Conservation (phyloP, 2,888 invertebrate species). For the Eumerus sabulonum region DNA sequence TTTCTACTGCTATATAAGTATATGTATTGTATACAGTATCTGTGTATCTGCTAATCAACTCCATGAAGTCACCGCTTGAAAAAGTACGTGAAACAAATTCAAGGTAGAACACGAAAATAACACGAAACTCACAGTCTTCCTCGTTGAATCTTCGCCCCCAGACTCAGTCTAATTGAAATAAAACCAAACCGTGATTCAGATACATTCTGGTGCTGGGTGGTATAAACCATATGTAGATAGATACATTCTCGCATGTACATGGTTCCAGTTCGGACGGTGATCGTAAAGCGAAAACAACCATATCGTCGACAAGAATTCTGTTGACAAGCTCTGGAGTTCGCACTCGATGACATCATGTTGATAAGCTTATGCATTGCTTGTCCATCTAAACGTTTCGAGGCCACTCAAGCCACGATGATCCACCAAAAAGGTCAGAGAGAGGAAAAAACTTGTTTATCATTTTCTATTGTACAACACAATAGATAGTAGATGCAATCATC, state of each 20-base stretch:
- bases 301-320: slow-evolving; percentile 21
- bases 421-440: not conserved
- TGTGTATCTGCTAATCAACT: slow-evolving; percentile 26
- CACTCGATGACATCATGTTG: slow-evolving; percentile 53
- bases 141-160: slow-evolving; percentile 4
- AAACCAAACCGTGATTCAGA: slow-evolving; percentile 43
- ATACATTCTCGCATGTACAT: slow-evolving; percentile 3
- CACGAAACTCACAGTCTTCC: slow-evolving; percentile 32
- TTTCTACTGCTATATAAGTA: too few relatives aligned
- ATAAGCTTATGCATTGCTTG: slow-evolving; percentile 32
- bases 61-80: slow-evolving; percentile 53
- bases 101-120: too few relatives aligned
- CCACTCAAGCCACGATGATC: not conserved
- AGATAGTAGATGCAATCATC: slow-evolving; percentile 2
- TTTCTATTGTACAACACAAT: too few relatives aligned
- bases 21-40: too few relatives aligned
- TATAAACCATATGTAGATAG: not conserved
- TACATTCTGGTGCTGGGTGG: not conserved
- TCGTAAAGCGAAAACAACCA: slow-evolving; percentile 24
- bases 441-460: too few relatives aligned
- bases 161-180: slow-evolving; percentile 1
- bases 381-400: slow-evolving; percentile 18
- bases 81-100: slow-evolving; percentile 10
- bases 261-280: too few relatives aligned
- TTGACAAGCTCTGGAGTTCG: slow-evolving; percentile 1